Percentiles rank a stretch among this genome's conserved stretches.
Evolutionary conservation across 2,888 invertebrate species (phyloP).

Genomic region (Drosophila kambysellisi): DNA sequence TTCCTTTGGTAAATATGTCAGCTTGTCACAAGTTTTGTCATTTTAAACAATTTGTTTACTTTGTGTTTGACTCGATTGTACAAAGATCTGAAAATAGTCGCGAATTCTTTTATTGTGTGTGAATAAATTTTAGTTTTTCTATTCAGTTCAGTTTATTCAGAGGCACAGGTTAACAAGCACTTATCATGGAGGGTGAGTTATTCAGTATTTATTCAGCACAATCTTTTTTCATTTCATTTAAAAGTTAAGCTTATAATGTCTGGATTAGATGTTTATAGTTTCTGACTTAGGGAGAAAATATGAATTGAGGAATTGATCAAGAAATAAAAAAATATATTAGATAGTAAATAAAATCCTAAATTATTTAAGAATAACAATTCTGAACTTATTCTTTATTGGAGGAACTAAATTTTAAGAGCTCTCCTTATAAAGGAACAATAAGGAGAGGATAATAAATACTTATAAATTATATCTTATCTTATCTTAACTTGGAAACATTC

Average conservation of each 20-base stretch:
- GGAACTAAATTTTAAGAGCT: too few relatives aligned
- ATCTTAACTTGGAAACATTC: background rate
- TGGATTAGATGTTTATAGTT: too few relatives aligned
- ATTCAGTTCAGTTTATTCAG: background rate
- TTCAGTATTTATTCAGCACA: background rate
- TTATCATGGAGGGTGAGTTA: constrained; percentile 44
- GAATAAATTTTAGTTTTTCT: constrained; percentile 19
- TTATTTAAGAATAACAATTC: background rate
- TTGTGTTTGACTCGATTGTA: constrained; percentile 16
- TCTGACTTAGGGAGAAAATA: background rate
- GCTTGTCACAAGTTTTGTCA: constrained; percentile 33
- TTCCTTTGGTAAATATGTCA: constrained; percentile 18
- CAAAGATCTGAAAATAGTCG: constrained; percentile 10
- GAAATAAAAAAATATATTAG: background rate
- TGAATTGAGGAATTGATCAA: too few relatives aligned
- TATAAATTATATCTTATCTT: background rate
- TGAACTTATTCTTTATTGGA: background rate
- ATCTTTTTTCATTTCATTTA: background rate
- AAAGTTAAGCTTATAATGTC: background rate
- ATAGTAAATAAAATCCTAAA: background rate
- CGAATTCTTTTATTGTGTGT: constrained; percentile 5
- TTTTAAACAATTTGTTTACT: constrained; percentile 29
- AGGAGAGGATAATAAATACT: accelerated
- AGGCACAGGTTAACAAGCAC: background rate
- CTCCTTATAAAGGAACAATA: background rate